Base-by-base conservation (phyloP, 2,888 invertebrate species). In the Heterodera filipjevi region DNA sequence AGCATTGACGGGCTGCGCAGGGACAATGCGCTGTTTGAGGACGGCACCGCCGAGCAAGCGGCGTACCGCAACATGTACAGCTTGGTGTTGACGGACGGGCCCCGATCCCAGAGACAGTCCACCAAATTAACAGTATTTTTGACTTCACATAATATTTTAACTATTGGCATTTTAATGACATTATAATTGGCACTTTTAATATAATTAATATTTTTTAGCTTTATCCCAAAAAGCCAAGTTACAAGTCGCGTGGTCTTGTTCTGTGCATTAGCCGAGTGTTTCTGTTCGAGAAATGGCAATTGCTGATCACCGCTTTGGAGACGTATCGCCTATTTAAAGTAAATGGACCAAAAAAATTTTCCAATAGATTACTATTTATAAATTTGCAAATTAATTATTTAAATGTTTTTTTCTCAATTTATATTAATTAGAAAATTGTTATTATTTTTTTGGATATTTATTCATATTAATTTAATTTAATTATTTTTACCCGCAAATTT, bases 241-340 rank as follows among this genome's bases (percentile, higher is more conserved):
- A 72, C 16, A 33, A 35, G 30, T 76, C 72, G 22, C 76, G 83
- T 19, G 59, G 79, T 32, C 72, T 83, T 19, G 82, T 81, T 32
- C 79, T 85, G 27, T 83, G 83, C 76, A 83, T 83, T 79, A 85
- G 84, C 53, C 70, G 83, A 3, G 83, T 83, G 79, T 83, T 85
- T 68, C 64, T 77, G n/a, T 83, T 83, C 76, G 83, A 83, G 73
- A 82, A 83, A 49, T 83, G 83, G 83, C 83, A 83, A 70, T 71
- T 83, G 16, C 77, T 83, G 44, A 70, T 83, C 53, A 66, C 79
- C 19, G 75, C 83, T 5, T 49, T 83, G 71, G 83, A 83, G 71
- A 76, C 84, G 39, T 83, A 83, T 64, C 76, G 81, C 33, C 49
- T 49, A 32, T 77, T 71, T 66, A 77, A 77, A 44, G 77, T 77